These are phyloP conservation scores for Mobula hypostoma DNA, from an alignment of 2,113 vertebrate species.

Conservation along the genomic window DNA sequence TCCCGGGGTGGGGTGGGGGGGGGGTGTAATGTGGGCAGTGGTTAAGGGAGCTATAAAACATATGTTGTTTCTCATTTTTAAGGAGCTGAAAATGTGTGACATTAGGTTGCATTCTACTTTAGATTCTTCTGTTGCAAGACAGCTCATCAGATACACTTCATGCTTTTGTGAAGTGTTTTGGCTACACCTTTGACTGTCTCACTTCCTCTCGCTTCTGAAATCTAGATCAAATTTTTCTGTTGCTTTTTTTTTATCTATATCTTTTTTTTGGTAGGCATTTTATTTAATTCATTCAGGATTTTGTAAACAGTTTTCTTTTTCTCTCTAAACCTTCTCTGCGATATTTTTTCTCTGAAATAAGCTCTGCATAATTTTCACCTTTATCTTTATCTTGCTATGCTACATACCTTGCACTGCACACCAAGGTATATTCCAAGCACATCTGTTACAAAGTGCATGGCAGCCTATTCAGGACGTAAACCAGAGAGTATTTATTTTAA, in stretches of 20 bases:
- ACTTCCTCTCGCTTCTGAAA: neutral
- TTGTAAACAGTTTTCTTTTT: neutral
- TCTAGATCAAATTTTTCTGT: neutral
- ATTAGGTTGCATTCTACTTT: neutral
- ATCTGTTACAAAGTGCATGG: constrained; percentile 10
- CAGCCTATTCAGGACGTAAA: neutral
- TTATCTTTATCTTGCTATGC: neutral
- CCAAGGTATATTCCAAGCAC: neutral
- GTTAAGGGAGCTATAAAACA: neutral
- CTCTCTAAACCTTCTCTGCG: neutral
- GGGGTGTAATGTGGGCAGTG: neutral
- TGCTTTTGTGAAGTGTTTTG: constrained; percentile 9
- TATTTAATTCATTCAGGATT: constrained; percentile 16
- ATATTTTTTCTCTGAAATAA: neutral
- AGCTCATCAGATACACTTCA: neutral
- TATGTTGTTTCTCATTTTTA: neutral
- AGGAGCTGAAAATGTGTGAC: neutral
- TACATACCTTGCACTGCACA: neutral
- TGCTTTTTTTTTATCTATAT: neutral
- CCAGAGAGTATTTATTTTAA: neutral
- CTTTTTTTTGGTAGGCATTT: neutral
- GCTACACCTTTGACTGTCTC: neutral
- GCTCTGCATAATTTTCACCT: neutral
- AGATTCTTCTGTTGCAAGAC: neutral
- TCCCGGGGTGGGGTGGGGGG: no score